These are phyloP conservation scores for Apteryx mantelli DNA, from an alignment of 2,113 vertebrate genomes.

Conservation along the genomic window DNA sequence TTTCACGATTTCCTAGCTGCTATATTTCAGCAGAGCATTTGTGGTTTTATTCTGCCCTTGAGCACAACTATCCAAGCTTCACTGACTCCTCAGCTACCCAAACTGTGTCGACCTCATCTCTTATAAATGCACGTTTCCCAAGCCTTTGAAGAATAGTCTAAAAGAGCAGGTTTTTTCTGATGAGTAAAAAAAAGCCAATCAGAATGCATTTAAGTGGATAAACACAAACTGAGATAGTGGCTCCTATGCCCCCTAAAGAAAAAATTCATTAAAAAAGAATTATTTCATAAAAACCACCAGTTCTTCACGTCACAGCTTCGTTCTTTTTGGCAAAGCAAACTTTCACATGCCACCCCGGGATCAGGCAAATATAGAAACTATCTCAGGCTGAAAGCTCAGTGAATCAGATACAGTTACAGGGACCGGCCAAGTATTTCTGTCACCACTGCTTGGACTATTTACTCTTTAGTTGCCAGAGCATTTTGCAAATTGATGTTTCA, in stretches of 20 bases:
- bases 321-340: neutral
- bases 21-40: neutral
- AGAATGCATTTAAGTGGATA: neutral
- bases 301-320: neutral
- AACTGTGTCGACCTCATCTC: neutral
- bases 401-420: neutral
- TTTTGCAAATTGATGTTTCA: neutral
- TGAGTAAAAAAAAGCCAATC: neutral
- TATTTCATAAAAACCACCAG: neutral
- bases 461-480: neutral
- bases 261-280: neutral
- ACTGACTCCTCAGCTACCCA: neutral
- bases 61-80: neutral
- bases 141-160: neutral
- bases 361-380: rapidly evolving
- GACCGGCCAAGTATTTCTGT: neutral
- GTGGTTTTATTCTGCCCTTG: neutral
- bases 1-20: neutral
- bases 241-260: neutral
- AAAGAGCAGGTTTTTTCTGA: neutral
- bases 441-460: neutral
- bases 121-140: neutral
- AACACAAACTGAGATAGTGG: rapidly evolving
- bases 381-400: neutral
- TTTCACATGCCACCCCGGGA: neutral